phyloP scores from a whole-genome alignment of 2,888 invertebrate species.

The Lepidocyrtoides sp. region DNA sequence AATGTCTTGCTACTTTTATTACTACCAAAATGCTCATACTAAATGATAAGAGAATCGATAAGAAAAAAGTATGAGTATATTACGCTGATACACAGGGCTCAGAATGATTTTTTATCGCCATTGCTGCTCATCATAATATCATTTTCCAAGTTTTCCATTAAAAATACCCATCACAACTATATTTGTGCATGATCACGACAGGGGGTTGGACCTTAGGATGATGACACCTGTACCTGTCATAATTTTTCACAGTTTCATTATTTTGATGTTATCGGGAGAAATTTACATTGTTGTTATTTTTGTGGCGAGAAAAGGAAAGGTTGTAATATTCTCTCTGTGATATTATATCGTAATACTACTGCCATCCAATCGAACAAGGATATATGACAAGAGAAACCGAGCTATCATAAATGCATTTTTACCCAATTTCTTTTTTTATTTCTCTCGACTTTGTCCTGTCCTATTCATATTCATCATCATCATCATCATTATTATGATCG shows the following conservation, averaged over 20 bases:
- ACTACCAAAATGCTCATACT: background rate
- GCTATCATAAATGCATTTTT: conserved; percentile 4
- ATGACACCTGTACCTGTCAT: conserved; percentile 77
- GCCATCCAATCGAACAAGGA: background rate
- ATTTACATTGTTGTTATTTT: conserved; percentile 50
- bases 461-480: background rate
- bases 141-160: conserved; percentile 33
- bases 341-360: background rate
- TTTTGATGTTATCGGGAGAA: conserved; percentile 53
- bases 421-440: background rate
- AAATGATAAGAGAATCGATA: background rate
- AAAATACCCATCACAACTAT: conserved; percentile 25
- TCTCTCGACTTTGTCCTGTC: background rate
- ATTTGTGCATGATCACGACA: conserved; percentile 44
- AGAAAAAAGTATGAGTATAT: too few relatives aligned
- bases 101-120: background rate
- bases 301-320: conserved; percentile 35
- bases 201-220: conserved; percentile 52
- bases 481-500: background rate
- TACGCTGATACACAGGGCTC: background rate
- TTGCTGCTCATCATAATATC: conserved; percentile 13
- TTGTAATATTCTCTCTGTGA: background rate
- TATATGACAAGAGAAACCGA: background rate
- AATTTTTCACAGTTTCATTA: conserved; percentile 73
- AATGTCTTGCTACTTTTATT: conserved; percentile 16